Evolutionary conservation across 2,888 invertebrate genomes (phyloP).

Genomic region (Spicauda simplicius): DNA sequence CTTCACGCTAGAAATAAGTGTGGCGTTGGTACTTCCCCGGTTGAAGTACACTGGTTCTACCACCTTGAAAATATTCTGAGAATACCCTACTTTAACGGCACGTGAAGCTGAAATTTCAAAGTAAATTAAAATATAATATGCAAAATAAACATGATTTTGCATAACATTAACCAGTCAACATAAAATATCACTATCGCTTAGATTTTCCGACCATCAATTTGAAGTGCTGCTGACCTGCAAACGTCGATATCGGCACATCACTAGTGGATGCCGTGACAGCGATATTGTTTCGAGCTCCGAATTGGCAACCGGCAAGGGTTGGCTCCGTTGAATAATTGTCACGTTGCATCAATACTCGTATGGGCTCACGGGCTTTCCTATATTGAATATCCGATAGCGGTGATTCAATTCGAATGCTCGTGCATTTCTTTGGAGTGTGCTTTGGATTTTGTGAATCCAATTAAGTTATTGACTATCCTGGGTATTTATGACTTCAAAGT

Average conservation of each 20-base stretch:
- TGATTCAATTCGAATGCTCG: background rate
- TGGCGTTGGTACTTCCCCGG: too few relatives aligned
- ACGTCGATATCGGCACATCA: conserved; percentile 5
- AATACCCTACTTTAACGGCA: too few relatives aligned
- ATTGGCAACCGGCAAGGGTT: conserved; percentile 21
- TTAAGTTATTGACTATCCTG: too few relatives aligned
- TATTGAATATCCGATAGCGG: conserved; percentile 13
- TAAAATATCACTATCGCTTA: background rate
- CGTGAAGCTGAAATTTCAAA: too few relatives aligned
- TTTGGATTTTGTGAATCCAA: too few relatives aligned
- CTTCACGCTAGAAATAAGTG: too few relatives aligned
- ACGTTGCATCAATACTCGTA: conserved; percentile 29
- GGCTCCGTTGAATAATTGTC: conserved; percentile 33
- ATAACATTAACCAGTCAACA: too few relatives aligned
- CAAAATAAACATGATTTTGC: too few relatives aligned
- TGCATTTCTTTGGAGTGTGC: background rate
- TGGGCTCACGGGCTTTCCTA: background rate
- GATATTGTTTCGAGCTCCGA: conserved; percentile 14
- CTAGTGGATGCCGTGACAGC: conserved; percentile 11
- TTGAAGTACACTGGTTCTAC: too few relatives aligned
- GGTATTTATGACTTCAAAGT: too few relatives aligned
- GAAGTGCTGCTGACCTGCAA: background rate
- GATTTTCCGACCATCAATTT: background rate
- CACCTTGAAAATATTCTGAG: too few relatives aligned
- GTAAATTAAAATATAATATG: too few relatives aligned